phyloP scores from a whole-genome alignment of 2,888 invertebrate genomes.

The Nemurella pictetii region DNA sequence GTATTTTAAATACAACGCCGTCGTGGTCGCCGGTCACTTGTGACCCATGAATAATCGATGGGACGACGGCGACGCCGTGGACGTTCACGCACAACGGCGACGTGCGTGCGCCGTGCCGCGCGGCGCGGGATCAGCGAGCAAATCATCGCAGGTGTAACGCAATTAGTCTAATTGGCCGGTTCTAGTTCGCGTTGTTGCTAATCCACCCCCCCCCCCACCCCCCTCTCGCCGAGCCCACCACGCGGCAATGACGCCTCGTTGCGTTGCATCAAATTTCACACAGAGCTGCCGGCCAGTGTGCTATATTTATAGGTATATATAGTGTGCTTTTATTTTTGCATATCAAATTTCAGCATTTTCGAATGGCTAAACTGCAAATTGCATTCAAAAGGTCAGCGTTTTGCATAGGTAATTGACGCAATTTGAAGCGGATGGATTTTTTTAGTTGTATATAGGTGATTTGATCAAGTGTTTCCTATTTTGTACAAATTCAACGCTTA shows the following conservation, averaged over 20 bases:
- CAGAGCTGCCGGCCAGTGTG: background rate
- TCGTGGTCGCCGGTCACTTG: background rate
- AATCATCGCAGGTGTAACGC: background rate
- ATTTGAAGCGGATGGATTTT: no score
- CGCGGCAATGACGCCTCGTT: background rate
- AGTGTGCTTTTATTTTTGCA: background rate
- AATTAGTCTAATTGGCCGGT: background rate
- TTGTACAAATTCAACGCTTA: no score
- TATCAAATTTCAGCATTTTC: background rate
- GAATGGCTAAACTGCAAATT: background rate
- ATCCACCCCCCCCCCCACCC: no score
- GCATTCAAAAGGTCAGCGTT: background rate
- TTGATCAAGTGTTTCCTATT: no score
- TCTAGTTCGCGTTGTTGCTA: background rate
- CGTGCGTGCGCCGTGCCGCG: background rate
- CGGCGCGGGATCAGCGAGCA: background rate
- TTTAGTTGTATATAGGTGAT: background rate
- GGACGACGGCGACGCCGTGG: background rate
- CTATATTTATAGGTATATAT: no score
- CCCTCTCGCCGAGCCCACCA: no score
- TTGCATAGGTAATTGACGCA: background rate
- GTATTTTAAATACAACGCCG: no score
- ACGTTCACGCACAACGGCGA: background rate
- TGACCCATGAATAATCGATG: background rate
- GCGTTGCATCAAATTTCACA: background rate